phyloP scores from a whole-genome alignment of 2,113 vertebrate species.

The Rhombomys opimus region DNA sequence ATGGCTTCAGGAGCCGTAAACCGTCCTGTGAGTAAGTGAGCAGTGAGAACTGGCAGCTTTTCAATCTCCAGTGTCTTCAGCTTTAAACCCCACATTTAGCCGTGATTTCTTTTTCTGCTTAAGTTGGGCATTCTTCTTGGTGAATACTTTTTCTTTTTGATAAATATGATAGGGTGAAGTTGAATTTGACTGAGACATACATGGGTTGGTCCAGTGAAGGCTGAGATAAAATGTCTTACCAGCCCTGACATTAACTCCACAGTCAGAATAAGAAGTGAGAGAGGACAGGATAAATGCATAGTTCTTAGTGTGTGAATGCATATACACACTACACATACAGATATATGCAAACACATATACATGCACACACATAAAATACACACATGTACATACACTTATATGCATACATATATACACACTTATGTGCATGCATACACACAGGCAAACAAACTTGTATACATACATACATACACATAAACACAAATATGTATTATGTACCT shows the following conservation, averaged over 20 bases:
- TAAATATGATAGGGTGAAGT: conserved; percentile 25
- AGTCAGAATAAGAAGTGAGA: not conserved
- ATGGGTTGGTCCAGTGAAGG: not conserved
- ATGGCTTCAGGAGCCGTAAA: conserved; percentile 74
- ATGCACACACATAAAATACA: not conserved
- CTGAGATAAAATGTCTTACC: not conserved
- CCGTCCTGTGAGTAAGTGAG: conserved; percentile 52
- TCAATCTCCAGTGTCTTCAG: conserved; percentile 65
- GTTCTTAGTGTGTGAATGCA: not conserved
- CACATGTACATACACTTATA: too few relatives aligned
- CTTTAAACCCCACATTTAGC: conserved; percentile 58
- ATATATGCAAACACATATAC: not conserved
- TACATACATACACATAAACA: too few relatives aligned
- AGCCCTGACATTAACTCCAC: not conserved
- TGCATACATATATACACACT: not conserved
- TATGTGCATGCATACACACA: not conserved
- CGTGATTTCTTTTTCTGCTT: conserved; percentile 30
- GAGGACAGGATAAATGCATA: not conserved
- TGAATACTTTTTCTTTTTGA: conserved; percentile 26
- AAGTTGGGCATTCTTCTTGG: conserved; percentile 40
- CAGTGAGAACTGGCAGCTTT: conserved; percentile 67
- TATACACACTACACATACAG: not conserved
- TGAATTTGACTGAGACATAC: conserved; percentile 36
- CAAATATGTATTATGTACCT: not conserved
- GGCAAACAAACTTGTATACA: not conserved